Evolutionary conservation across 1,140 invertebrate genomes (phyloP), one percentile per base, ranked within the genome.

Genomic region (Rhopalosiphum maidis): DNA sequence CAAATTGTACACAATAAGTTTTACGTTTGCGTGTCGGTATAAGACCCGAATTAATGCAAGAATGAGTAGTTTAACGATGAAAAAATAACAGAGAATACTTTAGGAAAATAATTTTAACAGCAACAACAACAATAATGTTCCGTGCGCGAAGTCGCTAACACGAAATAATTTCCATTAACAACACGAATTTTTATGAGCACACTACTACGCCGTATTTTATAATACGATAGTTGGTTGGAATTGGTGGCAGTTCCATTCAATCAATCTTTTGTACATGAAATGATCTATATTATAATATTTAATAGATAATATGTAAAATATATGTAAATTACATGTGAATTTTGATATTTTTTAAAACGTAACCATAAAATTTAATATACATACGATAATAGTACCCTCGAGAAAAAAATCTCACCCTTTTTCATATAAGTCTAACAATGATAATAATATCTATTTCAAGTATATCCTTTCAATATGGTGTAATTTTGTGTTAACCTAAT

Each of bases 1-100:
- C n/a, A n/a, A 77, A 77, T n/a, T n/a, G 30, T 77, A 77, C n/a
- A 77, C 30, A 77, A 77, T 77, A 77, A 77, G 60, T 77, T 77
- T 7, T 18, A 77, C 60, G 30, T 77, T 77, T n/a, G 60, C 60
- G 60, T 77, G 60, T 77, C 60, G 60, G 30, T n/a, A 4, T n/a
- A 77, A n/a, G 30, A n/a, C 60, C 60, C 30, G 60, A 77, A 77
- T 77, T 77, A 77, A 77, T 77, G 30, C 30, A n/a, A n/a, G 15
- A 77, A 77, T 21, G 60, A 77, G 60, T 18, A 77, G 60, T 77
- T 77, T 11, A 77, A 77, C n/a, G 60, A 15, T n/a, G 60, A n/a
- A 77, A 77, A 77, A 68, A 68, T 15, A 77, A n/a, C 48, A 77
- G 60, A 77, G n/a, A 77, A 77, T n/a, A 77, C 60, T 77, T 77